Conservation (phyloP, 1,140 invertebrate genomes). For the Hermetia illucens region DNA sequence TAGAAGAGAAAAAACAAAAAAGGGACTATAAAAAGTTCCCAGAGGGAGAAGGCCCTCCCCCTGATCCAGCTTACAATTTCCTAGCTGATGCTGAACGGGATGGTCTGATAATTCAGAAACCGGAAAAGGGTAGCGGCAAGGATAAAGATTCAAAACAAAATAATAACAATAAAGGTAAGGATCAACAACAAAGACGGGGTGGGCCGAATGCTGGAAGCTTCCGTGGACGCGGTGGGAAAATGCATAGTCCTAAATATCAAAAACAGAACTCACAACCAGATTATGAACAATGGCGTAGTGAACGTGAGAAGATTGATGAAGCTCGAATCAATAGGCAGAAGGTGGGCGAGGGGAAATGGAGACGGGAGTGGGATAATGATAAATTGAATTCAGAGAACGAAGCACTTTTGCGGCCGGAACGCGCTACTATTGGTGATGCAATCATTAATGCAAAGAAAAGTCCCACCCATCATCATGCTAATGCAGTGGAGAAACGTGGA, state of each 20-base stretch:
- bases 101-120: not conserved
- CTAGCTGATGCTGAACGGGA: conserved; percentile 32
- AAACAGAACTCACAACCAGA: conserved; percentile 24
- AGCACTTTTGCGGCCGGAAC: not conserved
- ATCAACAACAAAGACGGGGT: conserved; percentile 12
- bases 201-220: conserved; percentile 15
- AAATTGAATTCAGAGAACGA: conserved; percentile 13
- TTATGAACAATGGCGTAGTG: conserved; percentile 34
- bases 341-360: conserved; percentile 34
- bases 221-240: conserved; percentile 13
- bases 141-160: conserved; percentile 15
- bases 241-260: conserved; percentile 16
- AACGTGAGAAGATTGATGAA: conserved; percentile 34
- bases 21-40: conserved; percentile 8
- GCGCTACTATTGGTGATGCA: not conserved
- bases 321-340: conserved; percentile 33
- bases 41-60: conserved; percentile 32
- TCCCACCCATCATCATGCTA: not conserved
- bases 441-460: not conserved
- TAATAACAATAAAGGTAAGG: conserved; percentile 19
- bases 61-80: conserved; percentile 36
- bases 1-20: not conserved
- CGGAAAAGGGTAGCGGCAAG: conserved; percentile 16
- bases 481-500: conserved; percentile 4
- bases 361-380: conserved; percentile 35